Base-by-base conservation (phyloP, 2,888 invertebrate species). In the Drosophila mulleri region DNA sequence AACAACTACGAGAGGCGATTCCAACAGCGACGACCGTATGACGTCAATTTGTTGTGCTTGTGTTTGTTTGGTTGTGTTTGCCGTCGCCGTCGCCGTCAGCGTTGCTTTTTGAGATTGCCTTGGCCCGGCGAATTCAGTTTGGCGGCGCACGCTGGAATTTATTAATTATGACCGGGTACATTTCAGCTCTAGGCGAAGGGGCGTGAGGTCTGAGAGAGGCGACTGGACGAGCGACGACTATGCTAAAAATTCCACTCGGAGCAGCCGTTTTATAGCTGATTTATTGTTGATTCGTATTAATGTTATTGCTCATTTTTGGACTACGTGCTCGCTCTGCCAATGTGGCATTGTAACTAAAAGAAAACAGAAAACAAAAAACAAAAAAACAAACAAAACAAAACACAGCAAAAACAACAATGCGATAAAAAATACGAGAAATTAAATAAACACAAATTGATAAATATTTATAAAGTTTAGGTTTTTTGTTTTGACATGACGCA, bases 141-240 rank as follows among this genome's bases (percentile, higher is more conserved):
- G 74, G 50, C 78, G 82, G 85, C 85, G 85, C 82, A 86, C 85
- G 85, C 85, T 85, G 85, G 85, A 86, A 86, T 86, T 87, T 87
- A 85, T 87, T 82, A 87, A 85, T 83, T 87, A 85, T 84, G 76
- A 70, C 63, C 74, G 70, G 64, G 71, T 67, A 72, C 69, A 75
- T 47, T n/a, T 45, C 29, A 61, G 73, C 63, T 68, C 47, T 65
- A 48, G 20, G 29, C 4, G 14, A 7, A 14, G 16, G 8, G 23
- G 16, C n/a, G 11, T 3, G 11, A 20, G 18, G 14, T 8, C 6
- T 14, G 32, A 14, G 20, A n/a, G 62, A 44, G 11, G 23, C 23
- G 9, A 20, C 12, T 23, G 39, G 14, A 12, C 71, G 45, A 45
- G 61, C 60, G 29, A 63, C 68, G 73, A 61, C 80, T 39, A 59